Conservation (phyloP, 2,888 invertebrate species). For the Nesidiocoris tenuis region DNA sequence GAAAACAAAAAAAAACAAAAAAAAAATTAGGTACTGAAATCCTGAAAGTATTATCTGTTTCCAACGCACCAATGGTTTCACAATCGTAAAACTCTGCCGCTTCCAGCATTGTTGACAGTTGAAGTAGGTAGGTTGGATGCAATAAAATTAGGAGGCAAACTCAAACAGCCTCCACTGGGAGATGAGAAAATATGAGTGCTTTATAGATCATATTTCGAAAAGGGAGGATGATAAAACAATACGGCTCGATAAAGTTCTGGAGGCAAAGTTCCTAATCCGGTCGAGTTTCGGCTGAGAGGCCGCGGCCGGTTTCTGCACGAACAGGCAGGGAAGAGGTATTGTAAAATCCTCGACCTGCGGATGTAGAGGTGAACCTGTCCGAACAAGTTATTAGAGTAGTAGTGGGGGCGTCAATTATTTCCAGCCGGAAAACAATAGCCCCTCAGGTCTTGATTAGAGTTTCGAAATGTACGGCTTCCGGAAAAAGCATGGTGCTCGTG, state of each 20-base stretch:
- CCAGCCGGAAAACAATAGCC: slow-evolving; percentile 20
- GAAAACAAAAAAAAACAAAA: no score
- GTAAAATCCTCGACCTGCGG: no score
- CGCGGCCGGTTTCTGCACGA: background rate
- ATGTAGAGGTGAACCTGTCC: slow-evolving; percentile 22
- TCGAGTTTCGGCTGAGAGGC: slow-evolving; percentile 11
- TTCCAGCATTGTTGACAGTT: no score
- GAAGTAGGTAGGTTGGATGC: no score
- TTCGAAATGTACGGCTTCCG: background rate
- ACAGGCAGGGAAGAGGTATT: no score
- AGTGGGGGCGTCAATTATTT: slow-evolving; percentile 26
- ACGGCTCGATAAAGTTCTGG: slow-evolving; percentile 19
- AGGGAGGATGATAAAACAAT: slow-evolving; percentile 21
- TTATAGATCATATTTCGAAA: slow-evolving; percentile 22
- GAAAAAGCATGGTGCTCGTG: background rate
- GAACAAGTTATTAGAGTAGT: slow-evolving; percentile 30
- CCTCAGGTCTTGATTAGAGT: slow-evolving; percentile 16
- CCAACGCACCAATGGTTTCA: no score
- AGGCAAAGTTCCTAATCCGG: slow-evolving; percentile 23
- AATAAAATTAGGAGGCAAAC: no score
- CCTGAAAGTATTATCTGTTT: no score
- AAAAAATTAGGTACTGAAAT: no score
- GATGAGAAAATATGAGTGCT: no score
- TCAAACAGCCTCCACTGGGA: no score
- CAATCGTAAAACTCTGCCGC: no score